A percentile compares a stretch with the other conserved stretches of the same genome.
Conservation (phyloP, 2,113 vertebrate genomes). For the Hemicordylus capensis region DNA sequence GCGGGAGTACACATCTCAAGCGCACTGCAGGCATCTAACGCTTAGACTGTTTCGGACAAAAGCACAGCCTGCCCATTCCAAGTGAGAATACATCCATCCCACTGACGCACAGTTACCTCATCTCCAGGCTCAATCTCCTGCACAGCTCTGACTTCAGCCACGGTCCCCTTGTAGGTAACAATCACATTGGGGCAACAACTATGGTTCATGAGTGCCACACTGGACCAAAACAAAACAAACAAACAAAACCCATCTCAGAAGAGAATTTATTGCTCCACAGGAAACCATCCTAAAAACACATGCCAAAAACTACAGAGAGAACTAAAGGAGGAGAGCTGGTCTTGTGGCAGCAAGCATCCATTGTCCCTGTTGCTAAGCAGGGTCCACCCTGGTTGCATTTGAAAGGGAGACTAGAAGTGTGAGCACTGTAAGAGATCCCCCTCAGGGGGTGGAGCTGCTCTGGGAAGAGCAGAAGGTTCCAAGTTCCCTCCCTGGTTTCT, state of each 20-base stretch:
- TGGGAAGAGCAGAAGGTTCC: too few species aligned
- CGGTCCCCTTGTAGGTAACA: slow-evolving; percentile 88
- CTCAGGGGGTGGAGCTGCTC: too few species aligned
- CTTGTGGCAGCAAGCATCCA: too few species aligned
- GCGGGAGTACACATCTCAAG: not conserved
- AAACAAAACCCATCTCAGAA: slow-evolving; percentile 26
- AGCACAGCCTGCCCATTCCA: not conserved
- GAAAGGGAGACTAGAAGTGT: too few species aligned
- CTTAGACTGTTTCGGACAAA: not conserved
- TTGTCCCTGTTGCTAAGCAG: too few species aligned
- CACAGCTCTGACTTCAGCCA: slow-evolving; percentile 90
- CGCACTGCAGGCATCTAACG: too few species aligned
- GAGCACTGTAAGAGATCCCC: too few species aligned
- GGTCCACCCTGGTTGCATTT: too few species aligned
- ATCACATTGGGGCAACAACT: slow-evolving; percentile 95
- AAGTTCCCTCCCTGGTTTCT: too few species aligned
- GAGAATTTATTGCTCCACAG: not conserved
- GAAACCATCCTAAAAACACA: slow-evolving; percentile 5
- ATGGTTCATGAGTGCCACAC: slow-evolving; percentile 94
- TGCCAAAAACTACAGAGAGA: not conserved
- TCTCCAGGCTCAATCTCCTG: slow-evolving; percentile 88
- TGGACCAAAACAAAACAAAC: slow-evolving; percentile 54
- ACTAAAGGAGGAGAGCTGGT: too few species aligned
- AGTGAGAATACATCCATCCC: not conserved
- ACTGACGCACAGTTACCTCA: slow-evolving; percentile 80